Evolutionary conservation across 1,140 invertebrate species (phyloP).

Genomic region (Ceratoteleas bidentatus): DNA sequence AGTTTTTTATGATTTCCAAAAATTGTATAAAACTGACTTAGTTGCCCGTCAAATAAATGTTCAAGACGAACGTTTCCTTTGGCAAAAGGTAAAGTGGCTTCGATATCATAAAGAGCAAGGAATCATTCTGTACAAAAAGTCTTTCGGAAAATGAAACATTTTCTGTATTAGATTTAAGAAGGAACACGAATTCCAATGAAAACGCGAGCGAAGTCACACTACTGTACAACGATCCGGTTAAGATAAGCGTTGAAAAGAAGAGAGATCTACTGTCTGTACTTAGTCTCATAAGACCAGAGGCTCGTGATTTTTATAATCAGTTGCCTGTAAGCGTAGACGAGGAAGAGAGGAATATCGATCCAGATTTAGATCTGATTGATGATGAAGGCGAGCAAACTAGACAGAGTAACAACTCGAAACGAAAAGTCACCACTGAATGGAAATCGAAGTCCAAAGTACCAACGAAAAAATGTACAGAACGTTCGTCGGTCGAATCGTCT

Average conservation of each 20-base stretch:
- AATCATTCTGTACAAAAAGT: constrained; percentile 31
- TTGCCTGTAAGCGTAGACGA: not conserved
- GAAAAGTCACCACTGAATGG: not conserved
- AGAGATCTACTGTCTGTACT: constrained; percentile 21
- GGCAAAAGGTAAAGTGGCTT: constrained; percentile 31
- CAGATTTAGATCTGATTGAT: constrained; percentile 19
- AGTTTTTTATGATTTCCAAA: constrained; percentile 30
- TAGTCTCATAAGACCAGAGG: constrained; percentile 15
- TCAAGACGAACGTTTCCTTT: constrained; percentile 14
- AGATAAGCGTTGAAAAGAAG: constrained; percentile 26
- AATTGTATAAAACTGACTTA: constrained; percentile 20
- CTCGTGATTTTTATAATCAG: constrained; percentile 18
- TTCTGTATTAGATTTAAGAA: not conserved
- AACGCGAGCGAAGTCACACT: not conserved
- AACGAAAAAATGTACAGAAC: not conserved
- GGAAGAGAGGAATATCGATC: constrained; percentile 12
- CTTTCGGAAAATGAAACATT: not conserved
- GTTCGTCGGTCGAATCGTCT: constrained; percentile 5
- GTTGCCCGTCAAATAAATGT: constrained; percentile 27
- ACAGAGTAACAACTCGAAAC: constrained; percentile 2
- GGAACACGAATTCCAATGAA: not conserved
- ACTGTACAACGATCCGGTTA: not conserved
- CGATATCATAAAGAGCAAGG: constrained; percentile 25
- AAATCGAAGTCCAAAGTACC: constrained; percentile 2
- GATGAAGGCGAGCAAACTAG: not conserved